A percentile compares a stretch with the other conserved stretches of the same genome.
Evolutionary conservation across 2,113 vertebrate genomes (phyloP).

Genomic region (Rhagologus leucostigma): DNA sequence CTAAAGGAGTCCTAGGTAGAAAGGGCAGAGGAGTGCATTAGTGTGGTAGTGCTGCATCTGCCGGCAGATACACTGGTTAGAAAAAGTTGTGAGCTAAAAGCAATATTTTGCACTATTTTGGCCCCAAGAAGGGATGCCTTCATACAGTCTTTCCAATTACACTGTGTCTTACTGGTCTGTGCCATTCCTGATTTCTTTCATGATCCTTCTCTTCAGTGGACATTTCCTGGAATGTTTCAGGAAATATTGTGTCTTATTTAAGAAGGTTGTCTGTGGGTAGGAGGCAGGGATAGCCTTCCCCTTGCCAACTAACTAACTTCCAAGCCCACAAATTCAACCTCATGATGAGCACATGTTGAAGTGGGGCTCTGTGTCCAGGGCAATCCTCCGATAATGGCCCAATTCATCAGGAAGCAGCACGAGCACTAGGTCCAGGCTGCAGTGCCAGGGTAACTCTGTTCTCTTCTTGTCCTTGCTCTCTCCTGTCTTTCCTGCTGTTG

Average conservation of each 20-base stretch:
- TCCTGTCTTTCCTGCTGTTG: neutral
- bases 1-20: neutral
- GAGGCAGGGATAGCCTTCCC: neutral
- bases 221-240: neutral
- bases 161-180: neutral
- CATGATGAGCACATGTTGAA: neutral
- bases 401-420: neutral
- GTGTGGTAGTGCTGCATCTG: neutral
- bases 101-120: neutral
- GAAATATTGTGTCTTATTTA: neutral
- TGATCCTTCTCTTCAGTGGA: neutral
- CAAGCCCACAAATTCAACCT: neutral
- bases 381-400: neutral
- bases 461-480: neutral
- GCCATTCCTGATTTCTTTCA: neutral
- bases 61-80: neutral
- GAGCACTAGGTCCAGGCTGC: neutral
- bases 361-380: neutral
- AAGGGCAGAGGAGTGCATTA: neutral
- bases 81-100: neutral
- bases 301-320: neutral
- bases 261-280: neutral
- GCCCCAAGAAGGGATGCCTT: neutral
- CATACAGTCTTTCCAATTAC: neutral
- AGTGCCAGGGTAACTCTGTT: neutral